Base-by-base conservation (phyloP, 2,888 invertebrate species). In the Mycogona germanica region DNA sequence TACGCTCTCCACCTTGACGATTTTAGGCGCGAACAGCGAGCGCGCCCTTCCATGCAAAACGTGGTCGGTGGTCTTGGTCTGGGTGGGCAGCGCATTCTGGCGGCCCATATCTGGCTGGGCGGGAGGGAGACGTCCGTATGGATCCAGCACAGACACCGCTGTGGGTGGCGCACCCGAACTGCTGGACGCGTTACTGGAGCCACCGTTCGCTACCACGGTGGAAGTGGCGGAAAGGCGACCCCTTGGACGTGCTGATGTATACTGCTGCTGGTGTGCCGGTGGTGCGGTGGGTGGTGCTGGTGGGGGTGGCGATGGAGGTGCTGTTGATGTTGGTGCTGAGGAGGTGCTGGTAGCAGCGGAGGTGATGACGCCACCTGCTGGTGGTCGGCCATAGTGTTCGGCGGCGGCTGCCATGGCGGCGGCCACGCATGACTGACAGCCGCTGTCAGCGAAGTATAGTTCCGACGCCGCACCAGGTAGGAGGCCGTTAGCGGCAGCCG, bases 181-280 rank as follows among this genome's bases (percentile, higher is more conserved):
- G 48, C 14, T 17, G 28, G 40, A n/a, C 19, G 35, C n/a, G n/a
- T n/a, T n/a, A n/a, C n/a, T n/a, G n/a, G n/a, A n/a, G n/a, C n/a
- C n/a, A n/a, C 28, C 40, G n/a, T 35, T 25, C 17, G 37, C 48
- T 26, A 46, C 42, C 25, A 40, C 49, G 25, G 44, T 38, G 38
- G 35, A 42, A 23, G 44, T 38, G 38, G 35, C 28, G 45, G 51
- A 28, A 35, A 57, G 12, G 38, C 38, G 44, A 32, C 37, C 38
- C 41, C 30, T 44, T 49, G 53, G 37, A 37, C 48, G 53, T 47
- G 47, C 28, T 23, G 52, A 46, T n/a, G n/a, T n/a, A 28, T 46
- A 55, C 44, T 55, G 51, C 44, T 55, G 51, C 19, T 46, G 55
- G 29, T 32, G 55, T 25, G 55, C 47, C 26, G 51, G 26, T 47